Base-by-base conservation (phyloP, 2,113 vertebrate species). In the Rhagologus leucostigma region DNA sequence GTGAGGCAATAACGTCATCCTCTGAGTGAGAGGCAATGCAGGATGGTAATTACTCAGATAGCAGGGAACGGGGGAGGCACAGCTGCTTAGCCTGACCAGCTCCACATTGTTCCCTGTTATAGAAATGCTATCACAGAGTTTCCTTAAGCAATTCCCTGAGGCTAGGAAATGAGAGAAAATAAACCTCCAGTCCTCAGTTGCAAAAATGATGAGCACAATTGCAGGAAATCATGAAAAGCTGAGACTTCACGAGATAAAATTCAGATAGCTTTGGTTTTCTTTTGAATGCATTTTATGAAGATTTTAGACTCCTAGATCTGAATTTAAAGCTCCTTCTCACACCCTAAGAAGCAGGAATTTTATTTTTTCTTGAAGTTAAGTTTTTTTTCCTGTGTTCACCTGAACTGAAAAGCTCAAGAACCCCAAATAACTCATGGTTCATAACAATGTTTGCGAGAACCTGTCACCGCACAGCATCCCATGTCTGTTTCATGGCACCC, bases 41-140 rank as follows among this genome's bases (percentile, higher is more conserved):
- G 68, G 87, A 67, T 35, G 55, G 85, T 91, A 94, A 95, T 96
- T 92, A 85, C 64, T 91, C 50, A 77, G 92, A 93, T 76, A 75
- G 70, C 24, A 68, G 47, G 68, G 57, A 84, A 30, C 0, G 1
- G 24, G n/a, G 79, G 56, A 92, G 83, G 68, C 92, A 91, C 68
- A 94, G 73, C 90, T 96, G 65, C 92, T 89, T 52, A 82, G 71
- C 65, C 83, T 89, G 88, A 69, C 90, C 92, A 93, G 80, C 49
- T 46, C 53, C 2, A 4, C 56, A 60, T 81, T 70, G 86, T 53
- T 84, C 83, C 52, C 65, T 84, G 5, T 44, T 82, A 75, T 1
- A 92, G 83, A 90, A 96, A 93, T 79, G 62, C 69, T 65, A 42
- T 90, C 65, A 60, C 46, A 49, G 60, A 74, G 29, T 88, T 94